These are phyloP conservation scores for Hylyphantes graminicola DNA, from an alignment of 1,140 invertebrate genomes.

Conservation along the genomic window DNA sequence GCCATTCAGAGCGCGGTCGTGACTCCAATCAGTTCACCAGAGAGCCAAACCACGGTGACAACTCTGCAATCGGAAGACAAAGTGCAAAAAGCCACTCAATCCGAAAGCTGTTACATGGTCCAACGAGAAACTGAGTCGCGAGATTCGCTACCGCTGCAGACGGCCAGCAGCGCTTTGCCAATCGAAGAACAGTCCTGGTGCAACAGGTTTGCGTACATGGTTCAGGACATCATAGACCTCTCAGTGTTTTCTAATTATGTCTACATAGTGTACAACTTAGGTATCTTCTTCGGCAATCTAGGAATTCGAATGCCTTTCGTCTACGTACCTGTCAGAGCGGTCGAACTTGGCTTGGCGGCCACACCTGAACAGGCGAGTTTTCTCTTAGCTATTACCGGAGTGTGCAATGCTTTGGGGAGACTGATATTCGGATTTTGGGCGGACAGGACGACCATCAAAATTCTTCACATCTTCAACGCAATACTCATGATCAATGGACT, in stretches of 20 bases:
- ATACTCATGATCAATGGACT: not conserved
- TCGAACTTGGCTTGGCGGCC: slow-evolving; percentile 16
- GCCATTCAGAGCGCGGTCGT: too few species aligned
- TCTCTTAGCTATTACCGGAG: slow-evolving; percentile 88
- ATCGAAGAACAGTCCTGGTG: not conserved
- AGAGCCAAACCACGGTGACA: too few species aligned
- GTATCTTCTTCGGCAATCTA: not conserved
- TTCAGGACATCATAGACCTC: not conserved
- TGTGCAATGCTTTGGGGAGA: slow-evolving; percentile 88
- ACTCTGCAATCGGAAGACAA: too few species aligned
- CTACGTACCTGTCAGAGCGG: slow-evolving; percentile 74
- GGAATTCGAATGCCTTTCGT: slow-evolving; percentile 75
- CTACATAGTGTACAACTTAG: not conserved
- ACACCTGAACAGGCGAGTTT: slow-evolving; percentile 72
- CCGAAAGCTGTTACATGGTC: too few species aligned
- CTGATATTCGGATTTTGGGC: not conserved
- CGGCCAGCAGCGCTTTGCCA: too few species aligned
- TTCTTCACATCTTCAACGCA: not conserved
- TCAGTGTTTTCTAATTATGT: slow-evolving; percentile 1
- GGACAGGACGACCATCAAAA: slow-evolving; percentile 61
- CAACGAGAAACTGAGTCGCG: too few species aligned
- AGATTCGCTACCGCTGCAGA: too few species aligned
- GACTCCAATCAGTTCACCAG: too few species aligned
- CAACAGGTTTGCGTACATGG: not conserved
- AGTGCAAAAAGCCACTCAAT: too few species aligned